A percentile compares a stretch with the other conserved stretches of the same genome.
phyloP scores from a whole-genome alignment of 1,140 invertebrate genomes.

The Diabrotica undecimpunctata region DNA sequence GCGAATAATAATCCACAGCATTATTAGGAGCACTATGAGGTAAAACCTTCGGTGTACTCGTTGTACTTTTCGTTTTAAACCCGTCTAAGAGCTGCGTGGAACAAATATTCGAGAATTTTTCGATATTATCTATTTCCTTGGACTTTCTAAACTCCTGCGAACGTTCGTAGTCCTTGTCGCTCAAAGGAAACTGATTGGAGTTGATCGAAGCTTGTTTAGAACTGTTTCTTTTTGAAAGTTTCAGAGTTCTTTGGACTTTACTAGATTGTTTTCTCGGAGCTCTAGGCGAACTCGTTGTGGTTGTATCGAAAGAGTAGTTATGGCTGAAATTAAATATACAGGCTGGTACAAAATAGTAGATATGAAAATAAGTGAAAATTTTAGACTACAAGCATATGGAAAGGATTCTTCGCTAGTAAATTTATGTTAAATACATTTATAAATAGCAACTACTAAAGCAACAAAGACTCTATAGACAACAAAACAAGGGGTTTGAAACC shows the following conservation, averaged over 20 bases:
- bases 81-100: constrained; percentile 4
- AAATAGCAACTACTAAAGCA: too few relatives aligned
- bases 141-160: not conserved
- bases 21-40: too few relatives aligned
- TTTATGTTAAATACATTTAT: too few relatives aligned
- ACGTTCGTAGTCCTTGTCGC: constrained; percentile 9
- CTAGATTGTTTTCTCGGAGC: constrained; percentile 1
- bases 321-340: constrained; percentile 6
- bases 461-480: too few relatives aligned
- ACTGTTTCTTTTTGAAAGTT: not conserved
- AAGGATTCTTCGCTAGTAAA: too few relatives aligned
- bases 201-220: not conserved
- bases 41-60: too few relatives aligned
- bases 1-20: too few relatives aligned
- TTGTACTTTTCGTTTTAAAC: not conserved
- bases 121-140: constrained; percentile 5
- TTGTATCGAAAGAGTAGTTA: constrained; percentile 11
- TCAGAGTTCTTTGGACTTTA: not conserved
- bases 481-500: too few relatives aligned
- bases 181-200: not conserved
- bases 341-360: not conserved
- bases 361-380: not conserved
- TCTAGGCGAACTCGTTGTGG: not conserved
- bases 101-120: constrained; percentile 12
- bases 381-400: too few relatives aligned